Evolutionary conservation across 2,797 vertebrate genomes (phyloP), one percentile per base, ranked within the genome.

Genomic region (Gymnoscopelus braueri): DNA sequence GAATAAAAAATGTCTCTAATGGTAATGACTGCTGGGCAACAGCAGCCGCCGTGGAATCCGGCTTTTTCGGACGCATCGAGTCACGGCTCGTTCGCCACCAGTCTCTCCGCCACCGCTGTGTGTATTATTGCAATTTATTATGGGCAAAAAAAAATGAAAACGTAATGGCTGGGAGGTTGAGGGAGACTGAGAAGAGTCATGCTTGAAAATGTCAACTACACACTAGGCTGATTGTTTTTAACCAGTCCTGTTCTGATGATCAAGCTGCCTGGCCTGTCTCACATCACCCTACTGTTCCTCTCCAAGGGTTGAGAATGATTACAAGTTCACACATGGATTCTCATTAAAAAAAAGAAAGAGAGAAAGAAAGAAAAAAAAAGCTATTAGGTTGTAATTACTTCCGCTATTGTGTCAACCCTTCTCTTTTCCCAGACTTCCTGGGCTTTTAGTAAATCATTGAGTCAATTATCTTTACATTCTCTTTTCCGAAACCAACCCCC

Each of bases 71-170:
- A 90, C 79, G 83, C 87, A 85, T 90, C 79, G 83, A 76, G 89
- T 91, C 92, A 91, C 80, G 86, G 87, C 88, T 91, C 84, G 86
- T 72, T 91, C 76, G 72, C 87, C 83, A 83, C 26, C 26, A 3
- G 1, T 4, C 84, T 87, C 81, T 84, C 79, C 78, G 71, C 82
- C 72, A 82, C 89, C 69, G 69, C 80, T 80, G 81, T 88, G 81
- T 88, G 87, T 89, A 90, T 94, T 93, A 94, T 92, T 93, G 90
- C 92, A 93, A 93, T 94, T 94, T 93, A 93, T 93, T 93, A 94
- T 83, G 76, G 19, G 84, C 78, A 83, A 88, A 91, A 93, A 93
- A 92, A 93, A 92, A 92, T 89, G 82, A 89, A 92, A 90, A 87
- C 86, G 80, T 93, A 92, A 93, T 91, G 83, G 79, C 73, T 55